Base-by-base conservation (phyloP, 2,888 invertebrate species). In the Hoplodrina ambigua region DNA sequence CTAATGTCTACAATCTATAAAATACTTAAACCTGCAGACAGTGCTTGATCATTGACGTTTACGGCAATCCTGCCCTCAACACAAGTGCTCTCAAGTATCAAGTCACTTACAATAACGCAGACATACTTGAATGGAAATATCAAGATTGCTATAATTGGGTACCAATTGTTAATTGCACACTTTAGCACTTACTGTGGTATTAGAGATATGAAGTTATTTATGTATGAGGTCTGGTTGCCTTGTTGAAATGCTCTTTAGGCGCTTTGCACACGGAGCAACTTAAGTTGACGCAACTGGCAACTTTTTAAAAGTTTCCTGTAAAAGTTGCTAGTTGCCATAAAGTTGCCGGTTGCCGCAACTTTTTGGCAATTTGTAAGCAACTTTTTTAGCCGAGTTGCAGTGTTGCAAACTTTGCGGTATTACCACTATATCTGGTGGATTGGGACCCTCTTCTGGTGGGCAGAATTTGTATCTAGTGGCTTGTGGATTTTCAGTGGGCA, bases 81-180 rank as follows among this genome's bases (percentile, higher is more conserved):
- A 53, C 25, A 13, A 71, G 72, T 72, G 54, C n/a, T 56, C 37
- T 78, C 79, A 59, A 72, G 79, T 81, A 54, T 58, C 56, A 62
- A 63, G 54, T 64, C 71, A 50, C 61, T 79, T 41, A 50, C 11
- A 72, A 50, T 11, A 72, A 33, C 46, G 13, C 75, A 84, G 72
- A 84, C 82, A 61, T 56, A 58, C 72, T 82, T 58, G n/a, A 78
- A 30, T 20, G 41, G 30, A 66, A 59, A 62, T 65, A 73, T 72
- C 68, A 72, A 72, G 73, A 76, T 49, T 62, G 54, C 55, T 64
- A 75, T 68, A 72, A 76, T 81, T 68, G 46, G 46, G 17, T 46
- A 65, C 62, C 55, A 65, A 59, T 74, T 62, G 63, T 61, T 74
- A 74, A 74, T 65, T 68, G 53, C 61, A 78, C 64, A 67, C 80